phyloP scores from a whole-genome alignment of 2,888 invertebrate species.

The Galerucella pusilla region DNA sequence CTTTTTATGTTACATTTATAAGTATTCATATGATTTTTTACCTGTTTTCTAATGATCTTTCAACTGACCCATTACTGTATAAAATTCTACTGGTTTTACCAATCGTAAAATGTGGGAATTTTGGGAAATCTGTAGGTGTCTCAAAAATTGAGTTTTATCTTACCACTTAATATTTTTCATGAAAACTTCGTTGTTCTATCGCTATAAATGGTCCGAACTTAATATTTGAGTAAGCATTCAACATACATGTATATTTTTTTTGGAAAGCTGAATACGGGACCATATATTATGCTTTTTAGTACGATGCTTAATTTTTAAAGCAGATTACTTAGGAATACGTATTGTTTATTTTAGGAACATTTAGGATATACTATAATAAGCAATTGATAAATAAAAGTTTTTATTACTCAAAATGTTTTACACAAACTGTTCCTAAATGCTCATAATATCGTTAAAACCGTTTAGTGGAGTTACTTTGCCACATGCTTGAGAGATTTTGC shows the following conservation, averaged over 20 bases:
- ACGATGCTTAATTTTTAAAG: constrained; percentile 23
- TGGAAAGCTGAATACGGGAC: constrained; percentile 45
- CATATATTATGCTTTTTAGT: constrained; percentile 37
- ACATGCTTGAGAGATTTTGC: too few species aligned
- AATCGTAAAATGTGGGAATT: constrained; percentile 6
- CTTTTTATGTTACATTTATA: too few species aligned
- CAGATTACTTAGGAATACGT: not conserved
- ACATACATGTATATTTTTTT: constrained; percentile 46
- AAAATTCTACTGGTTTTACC: not conserved
- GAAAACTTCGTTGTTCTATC: not conserved
- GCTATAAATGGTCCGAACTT: constrained; percentile 35
- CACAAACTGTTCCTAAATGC: not conserved
- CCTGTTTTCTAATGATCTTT: not conserved
- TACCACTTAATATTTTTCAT: constrained; percentile 5
- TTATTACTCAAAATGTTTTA: too few species aligned
- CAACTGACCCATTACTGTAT: too few species aligned
- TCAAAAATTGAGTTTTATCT: constrained; percentile 26
- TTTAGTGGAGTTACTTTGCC: too few species aligned
- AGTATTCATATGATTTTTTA: not conserved
- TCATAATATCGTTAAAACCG: not conserved
- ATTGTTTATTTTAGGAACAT: constrained; percentile 10
- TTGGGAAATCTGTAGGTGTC: constrained; percentile 9
- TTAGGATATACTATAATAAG: constrained; percentile 1
- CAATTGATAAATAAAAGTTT: not conserved
- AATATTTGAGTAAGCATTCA: constrained; percentile 23